These are phyloP conservation scores for Acipenser ruthenus DNA, from an alignment of 2,797 vertebrate species.

Conservation along the genomic window DNA sequence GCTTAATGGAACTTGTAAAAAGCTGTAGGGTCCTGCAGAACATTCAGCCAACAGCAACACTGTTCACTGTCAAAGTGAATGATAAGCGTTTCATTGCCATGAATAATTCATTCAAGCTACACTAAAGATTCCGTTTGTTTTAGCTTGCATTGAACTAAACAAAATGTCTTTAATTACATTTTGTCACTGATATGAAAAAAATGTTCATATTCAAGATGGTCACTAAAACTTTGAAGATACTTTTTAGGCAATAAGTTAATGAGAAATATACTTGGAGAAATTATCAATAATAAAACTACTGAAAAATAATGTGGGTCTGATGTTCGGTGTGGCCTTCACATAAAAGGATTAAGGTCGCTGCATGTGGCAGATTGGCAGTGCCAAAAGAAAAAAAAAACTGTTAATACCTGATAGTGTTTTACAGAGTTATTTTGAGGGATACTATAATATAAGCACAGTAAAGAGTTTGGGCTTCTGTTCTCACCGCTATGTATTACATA, in stretches of 20 bases:
- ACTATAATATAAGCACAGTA: slow-evolving; percentile 2
- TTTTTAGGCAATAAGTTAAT: slow-evolving; percentile 24
- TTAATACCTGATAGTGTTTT: slow-evolving; percentile 12
- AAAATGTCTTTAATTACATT: slow-evolving; percentile 53
- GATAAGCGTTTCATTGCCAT: slow-evolving; percentile 50
- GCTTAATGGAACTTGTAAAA: slow-evolving; percentile 24
- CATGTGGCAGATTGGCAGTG: not conserved
- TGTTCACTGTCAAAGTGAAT: slow-evolving; percentile 48
- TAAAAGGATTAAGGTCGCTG: not conserved
- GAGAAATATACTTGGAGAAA: not conserved
- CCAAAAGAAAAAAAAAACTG: not conserved
- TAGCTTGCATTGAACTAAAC: slow-evolving; percentile 35
- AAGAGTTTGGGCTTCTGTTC: not conserved
- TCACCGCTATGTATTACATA: not conserved
- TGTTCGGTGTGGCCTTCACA: not conserved
- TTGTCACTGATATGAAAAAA: slow-evolving; percentile 49
- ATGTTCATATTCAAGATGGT: slow-evolving; percentile 37
- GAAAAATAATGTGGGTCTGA: not conserved
- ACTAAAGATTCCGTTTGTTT: slow-evolving; percentile 48
- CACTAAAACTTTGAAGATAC: slow-evolving; percentile 33
- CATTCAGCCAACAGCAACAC: slow-evolving; percentile 41
- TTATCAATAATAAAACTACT: not conserved
- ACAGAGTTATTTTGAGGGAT: not conserved
- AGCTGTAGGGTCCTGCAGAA: slow-evolving; percentile 38
- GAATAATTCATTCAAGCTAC: slow-evolving; percentile 53